Evolutionary conservation across 2,113 vertebrate genomes (phyloP).

Genomic region (Cephalopholis sonnerati): DNA sequence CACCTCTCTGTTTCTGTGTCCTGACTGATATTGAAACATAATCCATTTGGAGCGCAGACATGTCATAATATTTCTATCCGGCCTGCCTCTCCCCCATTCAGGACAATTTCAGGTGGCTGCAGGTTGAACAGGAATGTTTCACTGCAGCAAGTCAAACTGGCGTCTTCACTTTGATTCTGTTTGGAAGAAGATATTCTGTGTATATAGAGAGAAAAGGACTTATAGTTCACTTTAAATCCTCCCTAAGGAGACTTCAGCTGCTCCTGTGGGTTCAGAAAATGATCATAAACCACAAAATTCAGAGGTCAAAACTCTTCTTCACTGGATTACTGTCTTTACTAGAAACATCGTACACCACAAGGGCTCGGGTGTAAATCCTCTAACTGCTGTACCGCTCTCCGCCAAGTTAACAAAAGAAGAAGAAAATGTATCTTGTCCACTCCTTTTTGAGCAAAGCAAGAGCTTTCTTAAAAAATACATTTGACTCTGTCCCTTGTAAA

Average conservation of each 20-base stretch:
- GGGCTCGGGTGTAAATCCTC: conserved; percentile 18
- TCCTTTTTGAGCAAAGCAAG: too few species aligned
- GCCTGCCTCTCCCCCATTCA: conserved; percentile 51
- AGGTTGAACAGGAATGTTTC: conserved; percentile 66
- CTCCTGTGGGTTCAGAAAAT: conserved; percentile 26
- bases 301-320: conserved; percentile 53
- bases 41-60: conserved; percentile 86
- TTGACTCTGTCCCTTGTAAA: not conserved
- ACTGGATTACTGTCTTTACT: conserved; percentile 29
- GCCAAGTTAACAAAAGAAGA: conserved; percentile 12
- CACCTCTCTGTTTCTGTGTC: conserved; percentile 71
- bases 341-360: conserved; percentile 35
- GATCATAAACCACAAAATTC: conserved; percentile 33
- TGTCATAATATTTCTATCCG: conserved; percentile 81
- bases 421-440: not conserved
- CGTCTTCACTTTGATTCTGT: conserved; percentile 48
- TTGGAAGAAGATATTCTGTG: not conserved
- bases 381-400: conserved; percentile 29
- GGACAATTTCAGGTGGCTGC: conserved; percentile 74
- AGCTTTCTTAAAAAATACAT: not conserved
- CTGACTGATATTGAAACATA: conserved; percentile 86
- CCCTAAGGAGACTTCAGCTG: conserved; percentile 31
- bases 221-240: conserved; percentile 42
- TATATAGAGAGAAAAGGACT: conserved; percentile 3
- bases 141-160: conserved; percentile 66